These are phyloP conservation scores for Adelosebastes latens DNA, from an alignment of 2,797 vertebrate species.

Conservation along the genomic window DNA sequence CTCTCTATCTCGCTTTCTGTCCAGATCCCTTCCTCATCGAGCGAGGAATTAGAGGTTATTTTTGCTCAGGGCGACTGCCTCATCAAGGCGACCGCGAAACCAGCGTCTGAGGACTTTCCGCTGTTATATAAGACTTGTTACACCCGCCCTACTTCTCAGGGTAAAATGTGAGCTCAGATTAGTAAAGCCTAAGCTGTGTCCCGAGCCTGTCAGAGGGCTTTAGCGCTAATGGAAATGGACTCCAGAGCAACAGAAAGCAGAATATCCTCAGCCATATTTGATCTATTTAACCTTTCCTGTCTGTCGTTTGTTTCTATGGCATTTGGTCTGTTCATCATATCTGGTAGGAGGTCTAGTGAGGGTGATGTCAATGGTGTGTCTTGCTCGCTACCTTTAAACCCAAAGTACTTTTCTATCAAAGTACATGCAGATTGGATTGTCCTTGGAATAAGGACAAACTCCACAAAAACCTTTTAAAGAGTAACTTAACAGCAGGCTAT, in stretches of 20 bases:
- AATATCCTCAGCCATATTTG: slow-evolving; percentile 5
- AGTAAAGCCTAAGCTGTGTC: slow-evolving; percentile 21
- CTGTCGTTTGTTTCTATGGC: not conserved
- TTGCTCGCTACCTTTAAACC: not conserved
- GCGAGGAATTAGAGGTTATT: slow-evolving; percentile 37
- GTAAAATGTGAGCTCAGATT: slow-evolving; percentile 7
- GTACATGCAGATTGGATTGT: no score
- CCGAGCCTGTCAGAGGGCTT: slow-evolving; percentile 9
- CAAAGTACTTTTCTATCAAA: accelerated
- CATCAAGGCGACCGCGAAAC: not conserved
- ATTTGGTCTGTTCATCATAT: not conserved
- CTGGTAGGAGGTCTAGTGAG: not conserved
- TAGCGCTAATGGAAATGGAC: not conserved
- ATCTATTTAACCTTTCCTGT: slow-evolving; percentile 21
- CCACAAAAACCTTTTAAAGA: not conserved
- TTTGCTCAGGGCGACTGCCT: slow-evolving; percentile 13
- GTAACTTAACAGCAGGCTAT: not conserved
- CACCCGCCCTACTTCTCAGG: slow-evolving; percentile 29
- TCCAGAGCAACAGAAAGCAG: not conserved
- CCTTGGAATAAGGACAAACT: not conserved
- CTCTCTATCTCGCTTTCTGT: slow-evolving; percentile 4
- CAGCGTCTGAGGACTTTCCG: slow-evolving; percentile 2
- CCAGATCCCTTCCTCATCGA: not conserved
- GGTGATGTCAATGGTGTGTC: not conserved
- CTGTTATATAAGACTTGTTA: slow-evolving; percentile 39